phyloP scores from a whole-genome alignment of 2,113 vertebrate species.

The Etheostoma spectabile region DNA sequence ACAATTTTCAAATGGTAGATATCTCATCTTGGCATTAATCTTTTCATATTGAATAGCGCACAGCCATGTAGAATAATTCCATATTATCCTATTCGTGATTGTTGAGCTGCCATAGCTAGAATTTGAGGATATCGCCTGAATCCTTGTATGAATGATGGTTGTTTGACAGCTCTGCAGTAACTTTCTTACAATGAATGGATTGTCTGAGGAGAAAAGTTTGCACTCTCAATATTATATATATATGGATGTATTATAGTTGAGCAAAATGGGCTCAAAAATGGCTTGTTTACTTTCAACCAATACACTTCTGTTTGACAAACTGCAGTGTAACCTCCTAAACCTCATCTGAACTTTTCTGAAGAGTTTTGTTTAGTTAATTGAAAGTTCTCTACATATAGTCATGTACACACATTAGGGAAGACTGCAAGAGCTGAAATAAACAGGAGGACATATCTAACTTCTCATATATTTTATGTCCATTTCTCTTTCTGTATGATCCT shows the following conservation, averaged over 20 bases:
- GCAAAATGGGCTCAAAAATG: constrained; percentile 1
- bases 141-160: constrained; percentile 49
- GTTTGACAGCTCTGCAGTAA: constrained; percentile 60
- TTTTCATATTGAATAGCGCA: constrained; percentile 42
- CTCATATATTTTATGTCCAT: too few species aligned
- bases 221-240: constrained; percentile 49
- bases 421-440: too few species aligned
- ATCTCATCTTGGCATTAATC: constrained; percentile 54
- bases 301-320: constrained; percentile 7
- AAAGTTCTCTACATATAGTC: not conserved
- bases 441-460: too few species aligned
- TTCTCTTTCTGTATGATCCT: too few species aligned
- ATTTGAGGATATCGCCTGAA: constrained; percentile 49
- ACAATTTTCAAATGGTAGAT: constrained; percentile 30
- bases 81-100: constrained; percentile 42
- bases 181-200: constrained; percentile 43
- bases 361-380: not conserved
- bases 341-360: constrained; percentile 14
- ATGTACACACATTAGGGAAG: too few species aligned
- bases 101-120: constrained; percentile 43
- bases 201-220: constrained; percentile 9
- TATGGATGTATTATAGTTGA: constrained; percentile 16
- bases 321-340: constrained; percentile 4
- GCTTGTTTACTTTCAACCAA: not conserved
- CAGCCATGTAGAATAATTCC: constrained; percentile 50